Evolutionary conservation across 2,797 vertebrate genomes (phyloP).

Genomic region (Pagetopsis macropterus): DNA sequence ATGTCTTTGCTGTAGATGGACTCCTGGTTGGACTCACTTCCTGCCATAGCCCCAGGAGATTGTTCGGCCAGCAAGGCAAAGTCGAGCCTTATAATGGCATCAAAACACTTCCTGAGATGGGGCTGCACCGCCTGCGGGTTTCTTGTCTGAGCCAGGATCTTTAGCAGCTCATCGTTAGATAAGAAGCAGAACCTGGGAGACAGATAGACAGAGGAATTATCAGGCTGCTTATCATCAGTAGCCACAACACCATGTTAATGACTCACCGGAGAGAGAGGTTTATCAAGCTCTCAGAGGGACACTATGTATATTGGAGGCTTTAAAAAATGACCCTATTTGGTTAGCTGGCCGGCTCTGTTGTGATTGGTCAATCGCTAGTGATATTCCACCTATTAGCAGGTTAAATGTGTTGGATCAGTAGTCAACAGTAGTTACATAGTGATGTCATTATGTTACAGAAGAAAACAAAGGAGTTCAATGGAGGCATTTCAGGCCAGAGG

Average conservation of each 20-base stretch:
- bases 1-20: constrained; percentile 86
- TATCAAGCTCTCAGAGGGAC: neutral
- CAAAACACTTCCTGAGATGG: constrained; percentile 90
- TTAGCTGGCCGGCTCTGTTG: too few relatives aligned
- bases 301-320: neutral
- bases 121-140: constrained; percentile 91
- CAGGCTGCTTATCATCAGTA: constrained; percentile 3
- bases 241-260: neutral
- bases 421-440: too few relatives aligned
- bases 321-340: too few relatives aligned
- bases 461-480: too few relatives aligned
- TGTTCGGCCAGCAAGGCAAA: constrained; percentile 79
- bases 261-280: constrained; percentile 2
- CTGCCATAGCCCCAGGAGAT: constrained; percentile 1
- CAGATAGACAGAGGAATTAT: constrained; percentile 9
- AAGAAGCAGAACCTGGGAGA: constrained; percentile 89
- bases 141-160: constrained; percentile 88
- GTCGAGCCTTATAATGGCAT: constrained; percentile 85
- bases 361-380: too few relatives aligned
- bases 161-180: constrained; percentile 90
- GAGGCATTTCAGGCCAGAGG: too few relatives aligned
- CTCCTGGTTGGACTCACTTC: constrained; percentile 63
- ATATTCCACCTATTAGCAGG: too few relatives aligned
- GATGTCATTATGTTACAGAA: too few relatives aligned
- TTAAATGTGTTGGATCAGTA: too few relatives aligned